phyloP scores from a whole-genome alignment of 2,113 vertebrate genomes.

The Xenotilapia caudafasciata region DNA sequence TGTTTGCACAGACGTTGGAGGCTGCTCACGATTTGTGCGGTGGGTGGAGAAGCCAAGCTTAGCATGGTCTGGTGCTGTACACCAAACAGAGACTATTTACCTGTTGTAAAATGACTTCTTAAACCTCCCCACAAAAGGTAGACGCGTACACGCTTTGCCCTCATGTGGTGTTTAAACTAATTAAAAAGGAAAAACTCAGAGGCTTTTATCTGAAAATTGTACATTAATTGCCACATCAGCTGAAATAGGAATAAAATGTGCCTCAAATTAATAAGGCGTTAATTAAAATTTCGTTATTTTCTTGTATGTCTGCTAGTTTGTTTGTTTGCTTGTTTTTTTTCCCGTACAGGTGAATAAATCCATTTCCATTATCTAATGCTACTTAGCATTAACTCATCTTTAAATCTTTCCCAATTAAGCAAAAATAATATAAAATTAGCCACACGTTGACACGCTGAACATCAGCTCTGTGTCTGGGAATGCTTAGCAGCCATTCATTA shows the following conservation, averaged over 20 bases:
- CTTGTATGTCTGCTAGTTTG: slow-evolving; percentile 37
- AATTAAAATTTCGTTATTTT: slow-evolving; percentile 39
- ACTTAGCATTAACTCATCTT: slow-evolving; percentile 12
- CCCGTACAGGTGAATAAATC: slow-evolving; percentile 32
- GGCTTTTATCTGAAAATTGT: neutral
- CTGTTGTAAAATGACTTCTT: neutral
- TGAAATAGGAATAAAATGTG: neutral
- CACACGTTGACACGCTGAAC: slow-evolving; percentile 13
- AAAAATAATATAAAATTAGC: slow-evolving; percentile 21
- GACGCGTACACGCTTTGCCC: neutral
- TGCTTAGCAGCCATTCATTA: slow-evolving; percentile 23
- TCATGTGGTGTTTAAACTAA: neutral
- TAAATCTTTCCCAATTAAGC: slow-evolving; percentile 33
- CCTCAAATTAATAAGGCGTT: slow-evolving; percentile 36
- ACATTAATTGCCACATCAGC: slow-evolving; percentile 5
- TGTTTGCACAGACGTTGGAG: neutral
- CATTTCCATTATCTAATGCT: slow-evolving; percentile 24
- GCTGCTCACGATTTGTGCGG: neutral
- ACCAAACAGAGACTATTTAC: neutral
- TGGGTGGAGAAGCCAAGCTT: neutral
- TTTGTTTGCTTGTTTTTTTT: neutral
- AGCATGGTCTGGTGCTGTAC: neutral
- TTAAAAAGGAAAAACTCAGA: neutral
- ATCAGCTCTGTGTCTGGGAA: neutral
- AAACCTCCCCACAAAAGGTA: neutral